phyloP scores from a whole-genome alignment of 2,888 invertebrate genomes.

The Carpatolechia fugitivella region DNA sequence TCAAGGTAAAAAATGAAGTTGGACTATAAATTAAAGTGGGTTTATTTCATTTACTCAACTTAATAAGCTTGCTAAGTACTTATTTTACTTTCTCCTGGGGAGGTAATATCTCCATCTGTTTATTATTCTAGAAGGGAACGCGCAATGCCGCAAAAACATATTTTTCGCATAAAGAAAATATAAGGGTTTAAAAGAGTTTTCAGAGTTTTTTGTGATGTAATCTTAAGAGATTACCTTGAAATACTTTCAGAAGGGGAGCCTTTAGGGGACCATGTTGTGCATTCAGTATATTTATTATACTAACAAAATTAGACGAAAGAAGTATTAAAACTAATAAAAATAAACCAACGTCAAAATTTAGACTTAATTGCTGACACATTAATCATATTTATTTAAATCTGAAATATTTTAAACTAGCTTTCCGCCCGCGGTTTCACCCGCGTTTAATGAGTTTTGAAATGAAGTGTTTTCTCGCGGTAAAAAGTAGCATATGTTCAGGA shows the following conservation, averaged over 20 bases:
- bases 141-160: conserved; percentile 47
- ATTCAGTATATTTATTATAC: not conserved
- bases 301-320: too few relatives aligned
- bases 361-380: too few relatives aligned
- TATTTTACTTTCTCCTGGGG: conserved; percentile 39
- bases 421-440: too few relatives aligned
- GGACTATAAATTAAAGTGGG: conserved; percentile 34
- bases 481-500: too few relatives aligned
- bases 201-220: conserved; percentile 61
- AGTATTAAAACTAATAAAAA: too few relatives aligned
- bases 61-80: conserved; percentile 32
- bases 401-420: too few relatives aligned
- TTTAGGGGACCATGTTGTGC: conserved; percentile 46
- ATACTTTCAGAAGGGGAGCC: conserved; percentile 53
- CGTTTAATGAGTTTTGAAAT: too few relatives aligned
- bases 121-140: conserved; percentile 48
- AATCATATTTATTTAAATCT: too few relatives aligned
- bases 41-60: conserved; percentile 29
- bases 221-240: conserved; percentile 68
- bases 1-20: conserved; percentile 21
- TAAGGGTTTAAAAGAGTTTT: conserved; percentile 62
- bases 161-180: conserved; percentile 66
- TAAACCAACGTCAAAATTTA: too few relatives aligned
- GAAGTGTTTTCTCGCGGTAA: too few relatives aligned
- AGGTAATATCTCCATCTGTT: conserved; percentile 57